A percentile compares a stretch with the other conserved stretches of the same genome.
These are phyloP conservation scores for Thamnophis sirtalis DNA, from an alignment of 2,113 vertebrate species.

Conservation along the genomic window DNA sequence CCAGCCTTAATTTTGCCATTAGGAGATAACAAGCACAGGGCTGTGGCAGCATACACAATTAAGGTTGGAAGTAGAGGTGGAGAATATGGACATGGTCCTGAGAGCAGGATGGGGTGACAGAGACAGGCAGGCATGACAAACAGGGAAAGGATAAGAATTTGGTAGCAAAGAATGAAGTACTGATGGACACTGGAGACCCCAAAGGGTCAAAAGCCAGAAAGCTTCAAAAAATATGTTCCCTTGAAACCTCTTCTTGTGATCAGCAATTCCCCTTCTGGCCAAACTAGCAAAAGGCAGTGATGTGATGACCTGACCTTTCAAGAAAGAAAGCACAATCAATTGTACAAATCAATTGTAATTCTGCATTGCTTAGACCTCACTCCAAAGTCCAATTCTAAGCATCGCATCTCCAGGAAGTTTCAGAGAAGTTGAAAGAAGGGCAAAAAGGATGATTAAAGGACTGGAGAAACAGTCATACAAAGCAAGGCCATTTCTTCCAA, in stretches of 20 bases:
- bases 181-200: background rate
- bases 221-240: background rate
- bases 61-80: slow-evolving; percentile 21
- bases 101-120: background rate
- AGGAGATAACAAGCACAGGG: slow-evolving; percentile 16
- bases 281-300: background rate
- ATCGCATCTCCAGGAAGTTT: background rate
- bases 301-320: background rate
- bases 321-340: background rate
- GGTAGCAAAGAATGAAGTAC: background rate
- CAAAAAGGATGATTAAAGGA: background rate
- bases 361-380: background rate
- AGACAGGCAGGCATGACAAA: background rate
- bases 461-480: background rate
- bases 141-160: background rate
- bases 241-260: background rate
- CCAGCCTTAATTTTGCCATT: slow-evolving; percentile 54
- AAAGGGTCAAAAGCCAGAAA: background rate
- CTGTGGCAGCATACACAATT: slow-evolving; percentile 32
- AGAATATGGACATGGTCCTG: background rate
- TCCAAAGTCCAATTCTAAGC: background rate
- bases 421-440: background rate
- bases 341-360: background rate
- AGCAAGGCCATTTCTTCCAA: background rate
- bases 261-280: background rate